Evolutionary conservation across 2,113 vertebrate genomes (phyloP).

Genomic region (Plecturocebus donacophilus): DNA sequence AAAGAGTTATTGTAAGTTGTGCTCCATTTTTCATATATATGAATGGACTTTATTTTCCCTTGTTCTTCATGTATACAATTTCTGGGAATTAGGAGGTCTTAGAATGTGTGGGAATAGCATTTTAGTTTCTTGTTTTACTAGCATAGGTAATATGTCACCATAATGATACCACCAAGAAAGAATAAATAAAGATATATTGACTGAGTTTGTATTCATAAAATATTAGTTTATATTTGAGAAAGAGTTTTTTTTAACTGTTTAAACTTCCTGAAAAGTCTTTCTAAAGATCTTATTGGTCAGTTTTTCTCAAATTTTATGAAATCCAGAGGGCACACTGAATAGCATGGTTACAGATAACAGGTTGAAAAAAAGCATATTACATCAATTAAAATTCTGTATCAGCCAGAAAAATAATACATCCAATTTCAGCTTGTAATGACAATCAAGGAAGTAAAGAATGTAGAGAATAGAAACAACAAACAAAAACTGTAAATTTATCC

Average conservation of each 20-base stretch:
- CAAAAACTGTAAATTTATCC: neutral
- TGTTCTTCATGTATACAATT: neutral
- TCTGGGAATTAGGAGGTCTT: neutral
- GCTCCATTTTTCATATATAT: constrained; percentile 43
- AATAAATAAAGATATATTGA: neutral
- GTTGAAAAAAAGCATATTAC: neutral
- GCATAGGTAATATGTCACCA: neutral
- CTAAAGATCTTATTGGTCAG: neutral
- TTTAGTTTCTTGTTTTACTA: neutral
- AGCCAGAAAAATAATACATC: neutral
- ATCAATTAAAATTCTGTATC: neutral
- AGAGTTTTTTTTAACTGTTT: neutral
- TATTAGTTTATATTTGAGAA: neutral
- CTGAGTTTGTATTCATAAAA: neutral
- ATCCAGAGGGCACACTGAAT: neutral
- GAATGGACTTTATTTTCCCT: constrained; percentile 13
- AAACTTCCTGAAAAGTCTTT: neutral
- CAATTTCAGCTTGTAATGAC: neutral
- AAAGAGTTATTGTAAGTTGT: constrained; percentile 25
- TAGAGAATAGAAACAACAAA: neutral
- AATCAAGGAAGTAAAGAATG: neutral
- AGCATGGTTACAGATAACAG: neutral
- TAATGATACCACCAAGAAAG: neutral
- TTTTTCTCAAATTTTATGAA: neutral
- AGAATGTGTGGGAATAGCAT: neutral